A percentile compares a stretch with the other conserved stretches of the same genome.
Conservation (phyloP, 2,797 vertebrate species). For the Sphenodon punctatus region DNA sequence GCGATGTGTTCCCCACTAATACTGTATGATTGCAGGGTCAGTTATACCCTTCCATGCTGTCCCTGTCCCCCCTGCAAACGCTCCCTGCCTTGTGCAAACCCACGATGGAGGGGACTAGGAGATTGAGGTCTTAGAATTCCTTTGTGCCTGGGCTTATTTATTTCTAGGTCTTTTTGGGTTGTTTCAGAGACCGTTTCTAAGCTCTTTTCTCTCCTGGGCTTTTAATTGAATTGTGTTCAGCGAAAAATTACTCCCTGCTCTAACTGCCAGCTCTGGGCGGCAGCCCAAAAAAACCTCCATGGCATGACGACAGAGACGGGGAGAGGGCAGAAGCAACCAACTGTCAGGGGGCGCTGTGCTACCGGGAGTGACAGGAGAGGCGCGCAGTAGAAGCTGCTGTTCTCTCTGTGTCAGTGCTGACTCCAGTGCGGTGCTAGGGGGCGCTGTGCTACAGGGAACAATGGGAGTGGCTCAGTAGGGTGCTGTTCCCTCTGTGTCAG, state of each 20-base stretch:
- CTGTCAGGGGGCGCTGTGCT: no score
- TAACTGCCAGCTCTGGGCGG: background rate
- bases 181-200: background rate
- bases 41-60: background rate
- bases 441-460: background rate
- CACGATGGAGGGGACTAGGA: background rate
- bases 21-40: no score
- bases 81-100: background rate
- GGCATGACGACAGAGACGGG: background rate
- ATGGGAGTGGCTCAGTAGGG: no score
- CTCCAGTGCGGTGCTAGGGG: no score
- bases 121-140: background rate
- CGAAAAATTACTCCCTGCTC: background rate
- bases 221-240: background rate
- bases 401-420: background rate
- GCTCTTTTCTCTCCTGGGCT: background rate
- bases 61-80: background rate
- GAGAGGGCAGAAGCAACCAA: no score
- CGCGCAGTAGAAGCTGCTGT: background rate
- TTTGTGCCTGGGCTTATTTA: background rate
- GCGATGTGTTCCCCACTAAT: background rate
- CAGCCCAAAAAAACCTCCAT: background rate
- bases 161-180: accelerated
- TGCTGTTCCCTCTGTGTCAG: no score
- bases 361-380: background rate